phyloP scores from a whole-genome alignment of 2,888 invertebrate species.

The Crossocerus cetratus region DNA sequence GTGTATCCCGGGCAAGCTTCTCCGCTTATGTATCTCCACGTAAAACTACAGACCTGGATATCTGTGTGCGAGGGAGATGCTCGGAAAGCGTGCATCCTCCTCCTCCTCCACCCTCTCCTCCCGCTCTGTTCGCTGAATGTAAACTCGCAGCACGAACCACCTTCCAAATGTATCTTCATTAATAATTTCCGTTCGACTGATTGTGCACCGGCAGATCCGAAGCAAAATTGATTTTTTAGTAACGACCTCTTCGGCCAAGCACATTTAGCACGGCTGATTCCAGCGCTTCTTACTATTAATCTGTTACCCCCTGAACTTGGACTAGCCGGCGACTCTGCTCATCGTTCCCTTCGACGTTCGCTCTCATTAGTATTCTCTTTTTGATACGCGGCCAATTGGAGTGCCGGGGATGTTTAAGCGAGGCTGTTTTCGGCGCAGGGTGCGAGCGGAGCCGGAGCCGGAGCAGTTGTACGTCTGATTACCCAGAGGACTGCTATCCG shows the following conservation, averaged over 20 bases:
- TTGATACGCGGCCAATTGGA: no score
- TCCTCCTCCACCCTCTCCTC: constrained; percentile 10
- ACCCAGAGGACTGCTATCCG: constrained; percentile 4
- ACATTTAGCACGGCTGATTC: no score
- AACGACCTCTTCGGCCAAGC: background rate
- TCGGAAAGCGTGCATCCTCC: constrained; percentile 4
- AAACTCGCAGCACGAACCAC: constrained; percentile 20
- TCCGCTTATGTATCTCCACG: constrained; percentile 3
- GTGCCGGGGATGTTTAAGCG: no score
- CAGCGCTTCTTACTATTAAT: no score
- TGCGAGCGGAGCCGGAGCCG: no score
- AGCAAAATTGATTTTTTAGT: constrained; percentile 37
- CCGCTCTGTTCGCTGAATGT: constrained; percentile 1
- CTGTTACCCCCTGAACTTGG: no score
- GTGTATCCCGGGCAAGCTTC: constrained; percentile 23
- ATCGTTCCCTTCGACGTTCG: no score
- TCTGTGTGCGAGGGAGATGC: background rate
- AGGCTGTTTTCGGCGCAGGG: no score
- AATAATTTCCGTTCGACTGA: constrained; percentile 48
- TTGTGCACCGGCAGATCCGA: constrained; percentile 22
- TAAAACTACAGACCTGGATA: background rate
- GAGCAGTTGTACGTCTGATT: no score
- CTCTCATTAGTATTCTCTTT: no score
- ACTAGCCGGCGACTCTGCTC: no score
- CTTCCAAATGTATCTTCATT: constrained; percentile 51